Conservation (phyloP, 1,140 invertebrate species). For the Scaptomyza montana region DNA sequence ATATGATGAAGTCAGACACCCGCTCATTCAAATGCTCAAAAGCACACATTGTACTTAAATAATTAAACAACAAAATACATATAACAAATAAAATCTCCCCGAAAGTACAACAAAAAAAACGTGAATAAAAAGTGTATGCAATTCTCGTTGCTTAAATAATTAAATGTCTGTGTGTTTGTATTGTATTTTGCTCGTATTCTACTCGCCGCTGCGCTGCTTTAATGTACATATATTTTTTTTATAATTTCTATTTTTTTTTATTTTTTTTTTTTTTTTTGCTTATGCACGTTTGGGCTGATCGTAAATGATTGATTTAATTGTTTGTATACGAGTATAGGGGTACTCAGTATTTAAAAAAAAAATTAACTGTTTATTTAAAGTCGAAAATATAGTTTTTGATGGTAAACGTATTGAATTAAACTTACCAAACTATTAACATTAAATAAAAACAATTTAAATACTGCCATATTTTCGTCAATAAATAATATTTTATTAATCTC, state of each 20-base stretch:
- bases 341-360: conserved; percentile 30
- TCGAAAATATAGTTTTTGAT: too few species aligned
- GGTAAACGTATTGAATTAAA: too few species aligned
- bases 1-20: conserved; percentile 42
- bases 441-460: too few species aligned
- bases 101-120: conserved; percentile 23
- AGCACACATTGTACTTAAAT: conserved; percentile 49
- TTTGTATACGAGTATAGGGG: conserved; percentile 69
- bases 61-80: conserved; percentile 49
- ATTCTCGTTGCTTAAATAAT: conserved; percentile 65
- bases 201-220: conserved; percentile 16
- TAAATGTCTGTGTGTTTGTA: conserved; percentile 36
- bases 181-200: conserved; percentile 43
- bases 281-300: conserved; percentile 70
- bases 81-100: conserved; percentile 16
- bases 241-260: conserved; percentile 13
- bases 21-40: conserved; percentile 23
- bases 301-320: conserved; percentile 76
- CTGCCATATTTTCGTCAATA: too few species aligned
- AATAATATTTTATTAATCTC: too few species aligned
- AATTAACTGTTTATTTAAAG: too few species aligned
- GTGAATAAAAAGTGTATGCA: conserved; percentile 52
- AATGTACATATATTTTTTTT: conserved; percentile 28
- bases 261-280: conserved; percentile 35
- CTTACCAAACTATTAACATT: too few species aligned